Base-by-base conservation (phyloP, 2,113 vertebrate genomes). In the Acanthochromis polyacanthus region DNA sequence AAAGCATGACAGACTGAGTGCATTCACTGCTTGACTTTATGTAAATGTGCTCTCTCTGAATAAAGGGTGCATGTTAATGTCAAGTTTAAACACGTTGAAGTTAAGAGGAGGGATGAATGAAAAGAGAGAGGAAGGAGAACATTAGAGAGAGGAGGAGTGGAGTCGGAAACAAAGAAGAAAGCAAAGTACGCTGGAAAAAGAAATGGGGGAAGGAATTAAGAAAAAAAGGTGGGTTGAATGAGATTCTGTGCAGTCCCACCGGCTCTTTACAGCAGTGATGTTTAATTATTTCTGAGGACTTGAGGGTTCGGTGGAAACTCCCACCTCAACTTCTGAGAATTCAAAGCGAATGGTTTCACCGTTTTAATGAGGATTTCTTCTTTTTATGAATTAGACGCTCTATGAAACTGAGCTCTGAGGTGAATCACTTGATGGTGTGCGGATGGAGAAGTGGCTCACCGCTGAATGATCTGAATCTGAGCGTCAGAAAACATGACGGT, bases 221-320 rank as follows among this genome's bases (percentile, higher is more conserved):
- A 40, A 80, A 64, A 80, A 64, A 58, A 70, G 48, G 53, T 46
- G 62, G 79, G 52, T 11, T 69, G 57, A 71, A 68, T 30, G 65
- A 67, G 52, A 51, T 52, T 82, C 22, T 78, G 60, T 52, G 36
- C 36, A 71, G 80, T 78, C 62, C 75, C 72, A 78, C 56, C 0
- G 22, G 58, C 56, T 66, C 65, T 14, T 65, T 11, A 0, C 66
- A 72, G 78, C 76, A 67, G 22, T n/a, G 67, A 60, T 65, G 83
- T 82, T 84, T 79, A 70, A 84, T 83, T 76, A 84, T 79, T 88
- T 78, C 70, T 9, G 15, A 73, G 53, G 45, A 82, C 86, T 77
- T 9, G 15, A 73, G 53, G 45, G 81, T 84, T 77, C 2, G 7
- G 28, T 17, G 74, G 59, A 81, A 81, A 80, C 61, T 50, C 75